Evolutionary conservation across 2,888 invertebrate species (phyloP).

Genomic region (Mimas tiliae): DNA sequence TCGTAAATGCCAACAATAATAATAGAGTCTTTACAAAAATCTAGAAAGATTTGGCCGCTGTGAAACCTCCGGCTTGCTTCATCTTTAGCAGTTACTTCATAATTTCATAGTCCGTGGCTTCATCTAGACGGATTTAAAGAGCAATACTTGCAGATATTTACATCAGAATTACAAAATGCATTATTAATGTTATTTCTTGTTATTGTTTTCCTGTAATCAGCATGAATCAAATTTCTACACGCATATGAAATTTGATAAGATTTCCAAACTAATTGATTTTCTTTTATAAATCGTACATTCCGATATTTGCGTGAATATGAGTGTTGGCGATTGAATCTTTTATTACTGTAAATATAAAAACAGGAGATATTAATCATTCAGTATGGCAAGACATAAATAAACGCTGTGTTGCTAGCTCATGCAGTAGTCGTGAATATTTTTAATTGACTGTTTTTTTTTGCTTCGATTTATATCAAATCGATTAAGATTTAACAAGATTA

Average conservation of each 20-base stretch:
- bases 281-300: not conserved
- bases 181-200: not conserved
- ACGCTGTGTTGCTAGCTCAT: slow-evolving; percentile 1
- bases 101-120: not conserved
- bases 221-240: slow-evolving; percentile 15
- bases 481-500: not conserved
- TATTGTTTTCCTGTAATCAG: slow-evolving; percentile 17
- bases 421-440: slow-evolving; percentile 11
- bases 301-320: slow-evolving; percentile 9
- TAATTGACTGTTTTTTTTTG: slow-evolving; percentile 6
- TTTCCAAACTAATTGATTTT: slow-evolving; percentile 18
- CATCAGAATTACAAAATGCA: not conserved
- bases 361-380: not conserved
- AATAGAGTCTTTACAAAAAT: not conserved
- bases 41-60: not conserved
- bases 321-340: not conserved
- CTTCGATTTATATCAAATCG: not conserved
- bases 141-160: not conserved
- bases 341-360: slow-evolving; percentile 12
- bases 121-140: not conserved
- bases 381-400: slow-evolving; percentile 17
- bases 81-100: not conserved
- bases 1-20: not conserved
- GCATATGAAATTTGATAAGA: slow-evolving; percentile 17
- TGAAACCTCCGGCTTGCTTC: not conserved